phyloP scores from a whole-genome alignment of 2,113 vertebrate genomes.

The Entosphenus tridentatus region DNA sequence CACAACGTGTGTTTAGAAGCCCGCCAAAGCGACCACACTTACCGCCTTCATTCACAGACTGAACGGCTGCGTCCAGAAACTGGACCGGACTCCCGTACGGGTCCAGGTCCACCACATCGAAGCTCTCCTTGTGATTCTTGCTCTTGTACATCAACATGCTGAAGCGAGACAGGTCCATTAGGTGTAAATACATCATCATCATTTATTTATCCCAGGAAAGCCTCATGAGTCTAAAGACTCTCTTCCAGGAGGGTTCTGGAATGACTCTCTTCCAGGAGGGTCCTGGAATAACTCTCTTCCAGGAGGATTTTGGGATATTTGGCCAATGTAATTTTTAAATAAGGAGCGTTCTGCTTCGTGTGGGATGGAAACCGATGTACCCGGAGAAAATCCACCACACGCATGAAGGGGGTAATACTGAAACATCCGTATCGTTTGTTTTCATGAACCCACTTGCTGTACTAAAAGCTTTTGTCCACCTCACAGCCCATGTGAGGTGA shows the following conservation, averaged over 20 bases:
- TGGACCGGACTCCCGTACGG: slow-evolving; percentile 54
- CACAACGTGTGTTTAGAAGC: no score
- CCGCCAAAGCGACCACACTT: slow-evolving; percentile 9
- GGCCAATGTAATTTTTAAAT: not conserved
- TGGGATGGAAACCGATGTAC: no score
- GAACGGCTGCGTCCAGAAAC: slow-evolving; percentile 62
- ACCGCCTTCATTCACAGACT: slow-evolving; percentile 64
- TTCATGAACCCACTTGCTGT: no score
- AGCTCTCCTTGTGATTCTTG: slow-evolving; percentile 27
- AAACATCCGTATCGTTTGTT: no score
- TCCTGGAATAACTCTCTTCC: not conserved
- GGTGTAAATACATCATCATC: slow-evolving; percentile 13
- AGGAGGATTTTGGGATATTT: no score
- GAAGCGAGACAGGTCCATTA: not conserved
- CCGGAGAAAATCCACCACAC: no score
- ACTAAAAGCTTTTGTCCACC: no score
- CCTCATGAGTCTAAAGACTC: not conserved
- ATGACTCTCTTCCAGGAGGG: not conserved
- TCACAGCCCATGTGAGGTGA: no score
- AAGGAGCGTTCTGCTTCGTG: not conserved
- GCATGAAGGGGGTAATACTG: no score
- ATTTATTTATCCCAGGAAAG: slow-evolving; percentile 6
- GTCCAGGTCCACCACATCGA: slow-evolving; percentile 67
- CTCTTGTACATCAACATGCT: slow-evolving; percentile 54
- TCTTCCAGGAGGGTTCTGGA: not conserved